Percentiles rank a stretch among this genome's conserved stretches.
These are phyloP conservation scores for Scleropages formosus DNA, from an alignment of 2,797 vertebrate genomes.

Conservation along the genomic window DNA sequence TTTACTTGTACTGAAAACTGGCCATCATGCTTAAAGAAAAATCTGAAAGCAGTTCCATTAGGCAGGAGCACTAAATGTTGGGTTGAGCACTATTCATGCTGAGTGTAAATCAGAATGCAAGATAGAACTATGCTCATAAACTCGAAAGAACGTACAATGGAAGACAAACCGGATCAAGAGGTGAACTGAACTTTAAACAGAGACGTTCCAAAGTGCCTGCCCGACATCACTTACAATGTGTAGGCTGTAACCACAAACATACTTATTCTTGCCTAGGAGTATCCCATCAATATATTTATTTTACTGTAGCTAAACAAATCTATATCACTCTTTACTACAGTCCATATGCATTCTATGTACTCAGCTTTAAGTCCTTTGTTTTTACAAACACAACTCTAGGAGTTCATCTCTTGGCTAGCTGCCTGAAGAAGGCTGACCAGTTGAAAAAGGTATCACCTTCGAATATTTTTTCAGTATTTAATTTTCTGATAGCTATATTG, in stretches of 20 bases:
- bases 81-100: background rate
- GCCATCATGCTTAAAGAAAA: background rate
- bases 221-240: background rate
- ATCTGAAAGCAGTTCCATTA: background rate
- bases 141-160: background rate
- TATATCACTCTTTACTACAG: conserved; percentile 1
- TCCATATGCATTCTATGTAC: background rate
- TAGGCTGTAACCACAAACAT: conserved; percentile 5
- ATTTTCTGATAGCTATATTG: background rate
- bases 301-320: background rate
- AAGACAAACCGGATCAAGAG: background rate
- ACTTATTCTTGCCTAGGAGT: background rate
- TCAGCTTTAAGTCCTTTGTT: background rate
- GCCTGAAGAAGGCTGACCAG: background rate
- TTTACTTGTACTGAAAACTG: background rate
- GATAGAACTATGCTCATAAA: too few relatives aligned
- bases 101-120: background rate
- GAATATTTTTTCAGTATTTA: background rate
- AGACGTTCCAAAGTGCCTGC: background rate
- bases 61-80: background rate
- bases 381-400: background rate
- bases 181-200: background rate
- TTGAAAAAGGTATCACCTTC: background rate
- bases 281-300: background rate
- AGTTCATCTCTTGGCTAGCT: background rate